Conservation (phyloP, 2,113 vertebrate genomes). For the Vombatus ursinus region DNA sequence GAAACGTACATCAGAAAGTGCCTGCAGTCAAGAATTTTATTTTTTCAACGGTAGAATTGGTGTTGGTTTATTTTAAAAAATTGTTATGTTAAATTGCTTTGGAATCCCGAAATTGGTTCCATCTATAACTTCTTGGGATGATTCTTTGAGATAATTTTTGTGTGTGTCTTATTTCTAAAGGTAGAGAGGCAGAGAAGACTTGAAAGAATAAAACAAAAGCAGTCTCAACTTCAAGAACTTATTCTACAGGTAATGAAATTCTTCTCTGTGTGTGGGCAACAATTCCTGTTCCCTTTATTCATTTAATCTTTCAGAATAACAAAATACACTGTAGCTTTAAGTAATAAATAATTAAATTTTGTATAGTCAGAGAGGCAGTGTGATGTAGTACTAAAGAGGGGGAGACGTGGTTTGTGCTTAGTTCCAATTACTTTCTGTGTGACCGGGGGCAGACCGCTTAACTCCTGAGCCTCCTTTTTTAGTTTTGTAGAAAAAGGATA, state of each 20-base stretch:
- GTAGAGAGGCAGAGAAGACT: conserved; percentile 96
- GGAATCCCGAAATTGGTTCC: background rate
- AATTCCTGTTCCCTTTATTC: conserved; percentile 42
- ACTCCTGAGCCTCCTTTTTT: background rate
- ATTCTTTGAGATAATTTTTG: background rate
- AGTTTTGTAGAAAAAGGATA: background rate
- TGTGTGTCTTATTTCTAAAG: conserved; percentile 76
- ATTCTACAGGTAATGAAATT: conserved; percentile 94
- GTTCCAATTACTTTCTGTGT: background rate
- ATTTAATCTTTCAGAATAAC: background rate
- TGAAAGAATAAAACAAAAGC: conserved; percentile 99
- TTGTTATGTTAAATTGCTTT: background rate
- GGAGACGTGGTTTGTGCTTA: background rate
- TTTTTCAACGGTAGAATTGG: background rate
- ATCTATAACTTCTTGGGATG: background rate
- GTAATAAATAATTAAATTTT: background rate
- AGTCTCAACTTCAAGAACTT: conserved; percentile 98
- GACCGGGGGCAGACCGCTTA: background rate
- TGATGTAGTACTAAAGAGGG: background rate
- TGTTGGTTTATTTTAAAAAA: background rate
- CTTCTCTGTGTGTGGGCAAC: conserved; percentile 70
- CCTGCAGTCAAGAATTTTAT: background rate
- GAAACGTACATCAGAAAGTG: background rate
- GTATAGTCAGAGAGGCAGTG: background rate
- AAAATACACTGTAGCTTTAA: background rate